A percentile compares a stretch with the other conserved stretches of the same genome.
Conservation (phyloP, 2,888 invertebrate species). For the Brachynemurus nebulosus region DNA sequence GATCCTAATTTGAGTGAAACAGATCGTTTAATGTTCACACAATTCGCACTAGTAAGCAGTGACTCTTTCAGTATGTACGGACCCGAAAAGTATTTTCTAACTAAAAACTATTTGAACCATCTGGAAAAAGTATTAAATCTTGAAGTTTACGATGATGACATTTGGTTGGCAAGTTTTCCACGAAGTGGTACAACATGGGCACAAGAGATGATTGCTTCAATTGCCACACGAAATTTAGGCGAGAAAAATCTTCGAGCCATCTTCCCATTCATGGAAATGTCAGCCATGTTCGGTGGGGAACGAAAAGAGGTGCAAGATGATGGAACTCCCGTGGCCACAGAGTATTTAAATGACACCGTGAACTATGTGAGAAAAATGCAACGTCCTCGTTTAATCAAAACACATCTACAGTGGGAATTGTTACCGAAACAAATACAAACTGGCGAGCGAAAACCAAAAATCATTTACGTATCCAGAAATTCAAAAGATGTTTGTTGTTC, state of each 20-base stretch:
- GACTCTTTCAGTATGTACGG: no score
- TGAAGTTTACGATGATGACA: background rate
- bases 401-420: background rate
- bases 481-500: background rate
- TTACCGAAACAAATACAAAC: background rate
- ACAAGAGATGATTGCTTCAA: background rate
- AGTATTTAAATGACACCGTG: background rate
- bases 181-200: background rate
- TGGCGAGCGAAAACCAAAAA: background rate
- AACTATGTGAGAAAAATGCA: background rate
- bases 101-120: background rate
- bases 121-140: background rate
- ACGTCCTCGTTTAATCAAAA: background rate
- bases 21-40: no score
- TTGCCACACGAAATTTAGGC: background rate
- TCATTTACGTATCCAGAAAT: background rate
- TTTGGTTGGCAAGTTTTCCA: background rate
- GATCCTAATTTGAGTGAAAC: no score
- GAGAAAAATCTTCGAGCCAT: background rate
- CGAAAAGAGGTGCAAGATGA: no score
- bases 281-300: background rate
- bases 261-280: background rate
- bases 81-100: background rate
- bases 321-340: background rate
- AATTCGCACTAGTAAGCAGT: no score